These are phyloP conservation scores for Patella caerulea DNA, from an alignment of 2,888 invertebrate species.

Conservation along the genomic window DNA sequence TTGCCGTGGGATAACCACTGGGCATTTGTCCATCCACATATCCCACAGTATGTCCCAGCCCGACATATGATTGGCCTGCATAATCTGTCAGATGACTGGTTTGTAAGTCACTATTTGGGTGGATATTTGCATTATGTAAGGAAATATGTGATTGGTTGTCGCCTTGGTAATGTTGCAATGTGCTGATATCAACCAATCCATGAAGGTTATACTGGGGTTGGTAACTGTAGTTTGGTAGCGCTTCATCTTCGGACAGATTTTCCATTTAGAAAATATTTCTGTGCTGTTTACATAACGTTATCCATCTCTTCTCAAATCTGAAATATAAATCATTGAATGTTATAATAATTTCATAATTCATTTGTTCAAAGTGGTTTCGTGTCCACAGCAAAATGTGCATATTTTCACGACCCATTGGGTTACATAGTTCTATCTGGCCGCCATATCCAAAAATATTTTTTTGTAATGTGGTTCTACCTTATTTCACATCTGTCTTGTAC, in stretches of 20 bases:
- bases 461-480: too few species aligned
- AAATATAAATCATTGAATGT: too few species aligned
- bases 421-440: too few species aligned
- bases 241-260: neutral
- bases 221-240: conserved; percentile 8
- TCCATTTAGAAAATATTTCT: neutral
- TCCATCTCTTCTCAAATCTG: too few species aligned
- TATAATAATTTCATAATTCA: too few species aligned
- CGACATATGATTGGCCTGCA: neutral
- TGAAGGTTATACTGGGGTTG: conserved; percentile 1
- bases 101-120: neutral
- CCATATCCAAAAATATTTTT: too few species aligned
- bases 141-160: conserved; percentile 3
- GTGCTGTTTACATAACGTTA: too few species aligned
- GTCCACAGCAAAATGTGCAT: too few species aligned
- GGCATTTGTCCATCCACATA: neutral
- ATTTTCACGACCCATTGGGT: too few species aligned
- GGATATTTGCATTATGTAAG: neutral
- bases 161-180: neutral
- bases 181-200: neutral
- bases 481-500: too few species aligned
- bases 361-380: too few species aligned
- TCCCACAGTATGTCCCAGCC: neutral
- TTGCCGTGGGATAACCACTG: neutral
- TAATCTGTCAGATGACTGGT: neutral